Percentiles rank a stretch among this genome's conserved stretches.
Evolutionary conservation across 1,140 invertebrate genomes (phyloP).

Genomic region (Rhagoletis zephyria): DNA sequence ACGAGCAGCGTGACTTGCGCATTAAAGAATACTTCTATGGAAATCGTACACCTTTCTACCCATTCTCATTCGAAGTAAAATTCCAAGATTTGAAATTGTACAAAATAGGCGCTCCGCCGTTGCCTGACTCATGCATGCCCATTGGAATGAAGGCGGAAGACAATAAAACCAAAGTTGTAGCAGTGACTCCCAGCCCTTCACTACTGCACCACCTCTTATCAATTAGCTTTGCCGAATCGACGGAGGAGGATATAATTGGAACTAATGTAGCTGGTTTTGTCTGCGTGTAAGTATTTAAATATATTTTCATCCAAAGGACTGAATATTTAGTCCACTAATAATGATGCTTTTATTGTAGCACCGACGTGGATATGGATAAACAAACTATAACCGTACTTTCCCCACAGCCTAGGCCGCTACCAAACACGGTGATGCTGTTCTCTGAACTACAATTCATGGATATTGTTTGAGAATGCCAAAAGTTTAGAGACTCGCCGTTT

Average conservation of each 20-base stretch:
- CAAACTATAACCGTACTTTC: constrained; percentile 91
- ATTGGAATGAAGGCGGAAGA: constrained; percentile 95
- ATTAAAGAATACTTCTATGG: constrained; percentile 97
- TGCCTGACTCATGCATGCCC: constrained; percentile 95
- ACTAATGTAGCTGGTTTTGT: constrained; percentile 94
- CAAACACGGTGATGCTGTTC: constrained; percentile 84
- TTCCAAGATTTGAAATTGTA: constrained; percentile 91
- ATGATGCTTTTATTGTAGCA: constrained; percentile 77
- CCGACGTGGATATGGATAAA: constrained; percentile 89
- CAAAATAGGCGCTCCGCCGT: constrained; percentile 93
- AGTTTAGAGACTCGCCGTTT: neutral
- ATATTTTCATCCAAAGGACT: constrained; percentile 22
- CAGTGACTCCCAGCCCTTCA: constrained; percentile 82
- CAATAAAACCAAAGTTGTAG: constrained; percentile 91
- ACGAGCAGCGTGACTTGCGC: constrained; percentile 84
- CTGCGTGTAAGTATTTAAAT: constrained; percentile 86
- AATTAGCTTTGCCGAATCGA: constrained; percentile 86
- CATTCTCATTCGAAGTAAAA: constrained; percentile 92
- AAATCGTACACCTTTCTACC: constrained; percentile 86
- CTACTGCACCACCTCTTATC: constrained; percentile 91
- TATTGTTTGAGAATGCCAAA: constrained; percentile 64
- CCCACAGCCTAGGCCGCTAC: constrained; percentile 91
- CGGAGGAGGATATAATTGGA: constrained; percentile 85
- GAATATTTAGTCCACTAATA: neutral
- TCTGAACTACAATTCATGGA: constrained; percentile 93